Conservation (phyloP, 92 coral and sea anemone species). For the Siderastrea siderea region DNA sequence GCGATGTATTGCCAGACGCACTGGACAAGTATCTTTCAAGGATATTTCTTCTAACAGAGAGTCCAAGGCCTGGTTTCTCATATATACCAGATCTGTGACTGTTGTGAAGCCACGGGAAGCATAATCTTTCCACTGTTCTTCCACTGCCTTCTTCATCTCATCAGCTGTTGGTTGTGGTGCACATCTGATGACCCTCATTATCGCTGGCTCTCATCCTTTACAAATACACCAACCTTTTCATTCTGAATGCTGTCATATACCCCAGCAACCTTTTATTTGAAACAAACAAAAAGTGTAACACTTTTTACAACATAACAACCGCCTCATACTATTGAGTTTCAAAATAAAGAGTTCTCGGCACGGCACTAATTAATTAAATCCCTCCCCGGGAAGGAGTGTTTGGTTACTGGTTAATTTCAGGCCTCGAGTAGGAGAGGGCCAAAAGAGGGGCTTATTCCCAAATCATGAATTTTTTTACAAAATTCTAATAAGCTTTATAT, state of each 20-base stretch:
- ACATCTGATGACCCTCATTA: background rate
- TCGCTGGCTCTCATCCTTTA: constrained; percentile 39
- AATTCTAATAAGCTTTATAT: too few relatives aligned
- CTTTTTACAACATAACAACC: too few relatives aligned
- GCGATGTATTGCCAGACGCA: constrained; percentile 57
- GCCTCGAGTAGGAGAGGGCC: too few relatives aligned
- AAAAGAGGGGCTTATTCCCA: too few relatives aligned
- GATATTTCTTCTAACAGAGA: background rate
- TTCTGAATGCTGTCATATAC: constrained; percentile 34
- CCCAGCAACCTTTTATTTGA: constrained; percentile 22
- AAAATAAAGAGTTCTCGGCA: too few relatives aligned
- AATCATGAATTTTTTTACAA: too few relatives aligned
- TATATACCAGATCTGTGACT: constrained; percentile 43
- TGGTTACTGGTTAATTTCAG: too few relatives aligned
- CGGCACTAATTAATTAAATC: too few relatives aligned
- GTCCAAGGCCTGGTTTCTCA: background rate
- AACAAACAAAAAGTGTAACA: background rate
- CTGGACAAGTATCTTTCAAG: constrained; percentile 31
- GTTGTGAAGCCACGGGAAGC: constrained; percentile 65
- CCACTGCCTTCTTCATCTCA: constrained; percentile 13
- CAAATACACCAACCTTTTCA: constrained; percentile 45
- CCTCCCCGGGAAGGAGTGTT: too few relatives aligned
- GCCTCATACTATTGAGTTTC: too few relatives aligned
- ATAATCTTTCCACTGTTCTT: constrained; percentile 58
- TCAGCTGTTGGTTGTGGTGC: constrained; percentile 29